Percentiles rank a stretch among this genome's conserved stretches.
These are phyloP conservation scores for Proisotoma minuta DNA, from an alignment of 2,888 invertebrate species.

Conservation along the genomic window DNA sequence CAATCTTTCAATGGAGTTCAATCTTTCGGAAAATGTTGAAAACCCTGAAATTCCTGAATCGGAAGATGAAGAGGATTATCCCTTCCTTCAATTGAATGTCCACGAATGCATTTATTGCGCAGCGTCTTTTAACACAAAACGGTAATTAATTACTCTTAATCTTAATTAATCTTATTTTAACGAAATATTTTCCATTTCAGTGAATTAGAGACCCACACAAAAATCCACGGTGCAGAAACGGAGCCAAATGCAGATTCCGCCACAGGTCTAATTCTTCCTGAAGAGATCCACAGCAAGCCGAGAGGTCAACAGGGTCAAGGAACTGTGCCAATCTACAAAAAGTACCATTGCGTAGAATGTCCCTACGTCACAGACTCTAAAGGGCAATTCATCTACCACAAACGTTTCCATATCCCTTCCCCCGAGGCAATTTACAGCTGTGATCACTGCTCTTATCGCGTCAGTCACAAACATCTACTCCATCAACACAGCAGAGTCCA, in stretches of 20 bases:
- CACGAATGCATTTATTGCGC: no score
- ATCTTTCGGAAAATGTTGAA: neutral
- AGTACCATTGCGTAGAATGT: slow-evolving; percentile 73
- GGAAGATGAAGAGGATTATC: no score
- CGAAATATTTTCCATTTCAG: no score
- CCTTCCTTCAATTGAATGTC: no score
- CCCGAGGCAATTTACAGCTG: slow-evolving; percentile 74
- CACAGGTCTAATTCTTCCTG: slow-evolving; percentile 21
- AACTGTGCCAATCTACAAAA: slow-evolving; percentile 53
- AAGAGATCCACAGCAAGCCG: slow-evolving; percentile 32
- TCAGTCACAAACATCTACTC: slow-evolving; percentile 61
- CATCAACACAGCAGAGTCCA: slow-evolving; percentile 77
- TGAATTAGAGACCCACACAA: neutral
- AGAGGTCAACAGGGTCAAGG: slow-evolving; percentile 16
- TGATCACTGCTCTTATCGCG: slow-evolving; percentile 64
- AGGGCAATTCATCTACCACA: slow-evolving; percentile 79
- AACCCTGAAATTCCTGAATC: neutral
- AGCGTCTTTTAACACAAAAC: no score
- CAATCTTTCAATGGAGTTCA: slow-evolving; percentile 57
- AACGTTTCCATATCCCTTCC: slow-evolving; percentile 70
- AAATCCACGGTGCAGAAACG: neutral
- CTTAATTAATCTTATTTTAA: no score
- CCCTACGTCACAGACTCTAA: slow-evolving; percentile 79
- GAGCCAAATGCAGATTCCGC: neutral
- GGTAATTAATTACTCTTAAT: no score